Percentiles rank a stretch among this genome's conserved stretches.
These are phyloP conservation scores for Limenitis arthemis DNA, from an alignment of 2,888 invertebrate genomes.

Conservation along the genomic window DNA sequence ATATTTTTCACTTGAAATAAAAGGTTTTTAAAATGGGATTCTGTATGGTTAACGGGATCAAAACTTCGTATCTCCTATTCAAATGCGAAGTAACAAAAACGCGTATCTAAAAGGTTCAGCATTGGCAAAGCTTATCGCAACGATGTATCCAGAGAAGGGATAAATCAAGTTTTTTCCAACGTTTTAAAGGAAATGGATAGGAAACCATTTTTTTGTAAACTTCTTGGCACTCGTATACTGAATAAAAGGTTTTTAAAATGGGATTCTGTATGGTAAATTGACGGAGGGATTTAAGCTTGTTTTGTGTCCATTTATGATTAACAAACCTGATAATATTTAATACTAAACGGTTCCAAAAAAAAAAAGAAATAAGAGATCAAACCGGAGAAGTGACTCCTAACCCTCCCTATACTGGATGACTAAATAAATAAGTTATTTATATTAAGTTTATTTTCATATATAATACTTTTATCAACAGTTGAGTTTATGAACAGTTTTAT, in stretches of 20 bases:
- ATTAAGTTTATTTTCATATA: too few species aligned
- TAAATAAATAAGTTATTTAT: too few species aligned
- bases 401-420: too few species aligned
- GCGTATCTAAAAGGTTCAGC: constrained; percentile 27
- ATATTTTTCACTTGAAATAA: constrained; percentile 9
- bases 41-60: constrained; percentile 2
- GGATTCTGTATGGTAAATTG: background rate
- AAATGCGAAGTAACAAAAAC: constrained; percentile 24
- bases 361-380: too few species aligned
- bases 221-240: constrained; percentile 2
- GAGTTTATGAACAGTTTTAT: too few species aligned
- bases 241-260: constrained; percentile 1
- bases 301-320: too few species aligned
- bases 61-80: constrained; percentile 17
- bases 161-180: constrained; percentile 46
- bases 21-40: background rate
- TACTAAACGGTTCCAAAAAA: too few species aligned
- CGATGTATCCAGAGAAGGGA: constrained; percentile 54
- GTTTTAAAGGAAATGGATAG: constrained; percentile 10
- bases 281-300: too few species aligned
- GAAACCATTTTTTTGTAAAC: background rate
- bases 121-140: constrained; percentile 44
- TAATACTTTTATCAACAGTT: too few species aligned
- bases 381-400: too few species aligned
- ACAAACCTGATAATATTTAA: too few species aligned